A percentile compares a stretch with the other conserved stretches of the same genome.
These are phyloP conservation scores for Lepilemur ruficaudatus DNA, from an alignment of 2,797 vertebrate genomes.

Conservation along the genomic window DNA sequence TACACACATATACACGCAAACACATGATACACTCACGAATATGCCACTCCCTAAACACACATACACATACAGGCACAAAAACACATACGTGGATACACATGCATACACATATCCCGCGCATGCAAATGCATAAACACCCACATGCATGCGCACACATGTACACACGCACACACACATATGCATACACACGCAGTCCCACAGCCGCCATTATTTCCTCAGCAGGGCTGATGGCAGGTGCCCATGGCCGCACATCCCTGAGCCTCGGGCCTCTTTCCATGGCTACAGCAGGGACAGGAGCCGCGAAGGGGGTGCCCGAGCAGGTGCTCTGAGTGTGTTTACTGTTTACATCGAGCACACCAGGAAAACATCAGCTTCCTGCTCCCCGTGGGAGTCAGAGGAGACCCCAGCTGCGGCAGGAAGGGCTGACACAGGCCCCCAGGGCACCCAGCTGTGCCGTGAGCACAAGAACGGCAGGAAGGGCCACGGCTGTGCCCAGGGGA, in stretches of 20 bases:
- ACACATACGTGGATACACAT: background rate
- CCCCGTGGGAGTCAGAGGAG: fast-evolving
- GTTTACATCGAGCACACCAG: fast-evolving
- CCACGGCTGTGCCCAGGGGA: background rate
- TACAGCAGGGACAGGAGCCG: fast-evolving
- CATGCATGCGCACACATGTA: background rate
- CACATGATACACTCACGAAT: background rate
- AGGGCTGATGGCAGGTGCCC: background rate
- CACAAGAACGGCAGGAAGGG: background rate
- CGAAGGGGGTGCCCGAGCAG: fast-evolving
- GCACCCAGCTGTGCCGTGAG: background rate
- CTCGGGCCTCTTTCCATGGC: too few relatives aligned
- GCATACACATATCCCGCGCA: too few relatives aligned
- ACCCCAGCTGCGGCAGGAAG: background rate
- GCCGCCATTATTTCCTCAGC: background rate
- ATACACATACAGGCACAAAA: background rate
- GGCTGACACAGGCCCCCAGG: background rate
- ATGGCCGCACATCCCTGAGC: fast-evolving
- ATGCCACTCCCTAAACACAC: background rate
- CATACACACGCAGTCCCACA: fast-evolving
- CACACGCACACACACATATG: background rate
- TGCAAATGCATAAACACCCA: background rate
- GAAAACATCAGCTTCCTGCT: constrained; percentile 54
- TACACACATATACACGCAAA: background rate
- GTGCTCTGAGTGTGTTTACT: background rate